These are phyloP conservation scores for Sinocyclocheilus maitianheensis DNA, from an alignment of 2,113 vertebrate species.

Conservation along the genomic window DNA sequence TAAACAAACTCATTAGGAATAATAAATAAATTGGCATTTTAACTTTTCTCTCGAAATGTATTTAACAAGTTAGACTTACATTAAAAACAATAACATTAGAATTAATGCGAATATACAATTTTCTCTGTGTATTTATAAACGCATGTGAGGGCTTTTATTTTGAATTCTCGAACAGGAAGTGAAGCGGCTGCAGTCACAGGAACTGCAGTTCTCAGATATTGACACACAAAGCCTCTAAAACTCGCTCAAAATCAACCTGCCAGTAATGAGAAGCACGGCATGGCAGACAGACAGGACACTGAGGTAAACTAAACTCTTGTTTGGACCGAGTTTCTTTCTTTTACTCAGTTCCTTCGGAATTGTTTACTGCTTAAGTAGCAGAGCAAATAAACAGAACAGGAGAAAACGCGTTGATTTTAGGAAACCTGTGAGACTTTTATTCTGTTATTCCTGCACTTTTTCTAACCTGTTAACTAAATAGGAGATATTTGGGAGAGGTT, in stretches of 20 bases:
- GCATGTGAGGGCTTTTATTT: conserved; percentile 6
- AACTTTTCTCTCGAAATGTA: neutral
- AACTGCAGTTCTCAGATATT: neutral
- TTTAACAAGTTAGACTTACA: neutral
- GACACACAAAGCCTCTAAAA: neutral
- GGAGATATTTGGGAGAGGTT: neutral
- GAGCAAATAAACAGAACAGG: conserved; percentile 10
- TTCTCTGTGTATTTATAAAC: neutral
- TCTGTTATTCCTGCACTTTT: neutral
- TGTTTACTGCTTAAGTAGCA: conserved; percentile 30
- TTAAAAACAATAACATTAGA: neutral
- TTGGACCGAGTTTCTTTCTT: neutral
- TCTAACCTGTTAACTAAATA: neutral
- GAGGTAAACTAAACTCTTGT: conserved; percentile 63
- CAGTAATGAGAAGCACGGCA: conserved; percentile 65
- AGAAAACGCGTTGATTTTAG: neutral
- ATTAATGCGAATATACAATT: neutral
- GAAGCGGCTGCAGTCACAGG: conserved; percentile 13
- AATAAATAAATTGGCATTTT: neutral
- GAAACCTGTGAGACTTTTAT: neutral
- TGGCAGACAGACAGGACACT: conserved; percentile 75
- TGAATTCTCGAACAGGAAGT: conserved; percentile 30
- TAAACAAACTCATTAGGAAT: neutral
- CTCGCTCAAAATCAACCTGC: conserved; percentile 45
- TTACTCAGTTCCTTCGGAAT: neutral